Percentiles rank a stretch among this genome's conserved stretches.
Conservation (phyloP, 1,140 invertebrate genomes). For the Temnothorax longispinosus region DNA sequence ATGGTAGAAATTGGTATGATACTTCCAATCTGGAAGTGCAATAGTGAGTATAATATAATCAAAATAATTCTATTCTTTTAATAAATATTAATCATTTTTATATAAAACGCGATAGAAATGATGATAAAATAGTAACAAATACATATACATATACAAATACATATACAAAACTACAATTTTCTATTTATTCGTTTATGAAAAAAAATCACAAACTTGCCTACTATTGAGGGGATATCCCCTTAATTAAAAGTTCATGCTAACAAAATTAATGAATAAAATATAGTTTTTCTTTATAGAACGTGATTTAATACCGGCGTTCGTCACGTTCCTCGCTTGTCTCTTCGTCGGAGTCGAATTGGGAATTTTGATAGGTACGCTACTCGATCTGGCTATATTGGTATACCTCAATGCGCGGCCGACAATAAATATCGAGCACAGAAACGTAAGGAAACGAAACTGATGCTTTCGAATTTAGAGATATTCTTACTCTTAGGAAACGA, state of each 20-base stretch:
- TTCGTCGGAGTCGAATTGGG: slow-evolving; percentile 93
- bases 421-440: slow-evolving; percentile 87
- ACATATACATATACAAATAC: too few relatives aligned
- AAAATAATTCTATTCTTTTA: neutral
- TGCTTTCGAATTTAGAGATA: neutral
- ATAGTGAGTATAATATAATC: slow-evolving; percentile 86
- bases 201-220: too few relatives aligned
- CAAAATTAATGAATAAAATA: neutral
- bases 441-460: slow-evolving; percentile 82
- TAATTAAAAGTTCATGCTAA: neutral
- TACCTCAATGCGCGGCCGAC: slow-evolving; percentile 92
- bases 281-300: slow-evolving; percentile 86
- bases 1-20: slow-evolving; percentile 93
- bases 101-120: too few relatives aligned
- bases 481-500: neutral
- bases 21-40: slow-evolving; percentile 91
- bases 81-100: neutral
- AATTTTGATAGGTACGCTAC: slow-evolving; percentile 92
- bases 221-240: too few relatives aligned
- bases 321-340: slow-evolving; percentile 91
- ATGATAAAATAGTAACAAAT: too few relatives aligned
- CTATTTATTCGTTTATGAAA: too few relatives aligned
- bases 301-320: slow-evolving; percentile 91
- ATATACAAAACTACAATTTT: too few relatives aligned
- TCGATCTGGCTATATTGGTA: slow-evolving; percentile 92